Base-by-base conservation (phyloP, 2,888 invertebrate species). In the Brachypalpus laphriformis region DNA sequence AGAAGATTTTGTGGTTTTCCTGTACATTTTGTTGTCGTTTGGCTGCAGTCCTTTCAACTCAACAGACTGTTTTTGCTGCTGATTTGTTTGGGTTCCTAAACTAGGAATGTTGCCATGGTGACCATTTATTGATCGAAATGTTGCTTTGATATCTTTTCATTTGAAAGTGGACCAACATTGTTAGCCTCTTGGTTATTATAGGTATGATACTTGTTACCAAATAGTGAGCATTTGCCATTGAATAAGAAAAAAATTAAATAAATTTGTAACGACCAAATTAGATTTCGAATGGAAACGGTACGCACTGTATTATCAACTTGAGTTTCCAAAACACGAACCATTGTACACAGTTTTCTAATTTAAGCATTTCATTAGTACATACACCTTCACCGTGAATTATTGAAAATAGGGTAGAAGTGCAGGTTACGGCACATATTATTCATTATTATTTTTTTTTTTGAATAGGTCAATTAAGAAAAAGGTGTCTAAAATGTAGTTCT, bases 1-100 rank as follows among this genome's bases (percentile, higher is more conserved):
- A 0, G 92, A 89, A 9, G 88, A 89, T 86, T 90, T 91, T 20
- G 88, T 87, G 16, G 76, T 80, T 65, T 88, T 87, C 75, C 87
- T 88, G 63, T 87, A 87, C 89, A 89, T 88, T 75, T 80, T 57
- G 18, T 47, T 70, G 28, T 59, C 45, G 57, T 47, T 14, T 9
- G 8, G 8, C 31, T 31, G 7, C 4, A 5, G 8, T 31, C 31
- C 25, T 16, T 25, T 57, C 54, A 8, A 34, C 3, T 66, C 57
- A 1, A 18, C 22, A 7, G 25, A 51, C 22, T 51, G 14, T 11
- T 42, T 6, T 54, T 40, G 20, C 3, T 25, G 5, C 1, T 18
- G 5, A n/a, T 37, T 14, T 66, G 80, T 74, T 74, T 61, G 34
- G 25, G n/a, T n/a, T 4, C 9, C 2, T 5, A 4, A 31, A 28